A percentile compares a stretch with the other conserved stretches of the same genome.
phyloP scores from a whole-genome alignment of 2,797 vertebrate genomes.

The Bovichtus variegatus region DNA sequence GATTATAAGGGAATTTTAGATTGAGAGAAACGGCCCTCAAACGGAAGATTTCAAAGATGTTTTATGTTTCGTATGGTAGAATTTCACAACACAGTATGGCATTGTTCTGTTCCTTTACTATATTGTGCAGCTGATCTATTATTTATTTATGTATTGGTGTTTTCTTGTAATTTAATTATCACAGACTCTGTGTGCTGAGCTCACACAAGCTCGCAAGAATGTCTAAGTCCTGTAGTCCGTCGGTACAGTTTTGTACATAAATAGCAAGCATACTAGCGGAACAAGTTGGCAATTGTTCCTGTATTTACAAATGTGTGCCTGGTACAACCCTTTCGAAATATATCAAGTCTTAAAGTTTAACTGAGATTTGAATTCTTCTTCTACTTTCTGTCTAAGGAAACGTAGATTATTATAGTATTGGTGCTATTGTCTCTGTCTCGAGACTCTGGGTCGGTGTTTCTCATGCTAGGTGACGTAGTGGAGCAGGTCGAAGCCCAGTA shows the following conservation, averaged over 20 bases:
- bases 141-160: constrained; percentile 2
- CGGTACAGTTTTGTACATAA: not conserved
- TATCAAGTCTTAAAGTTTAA: not conserved
- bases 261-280: not conserved
- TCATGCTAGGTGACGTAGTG: not conserved
- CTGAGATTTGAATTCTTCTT: not conserved
- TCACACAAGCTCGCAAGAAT: not conserved
- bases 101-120: not conserved
- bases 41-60: constrained; percentile 53
- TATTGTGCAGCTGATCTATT: constrained; percentile 2
- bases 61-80: constrained; percentile 54
- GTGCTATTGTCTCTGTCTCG: not conserved
- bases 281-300: too few relatives aligned
- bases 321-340: not conserved
- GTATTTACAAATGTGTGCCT: not conserved
- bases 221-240: not conserved
- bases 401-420: not conserved
- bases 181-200: not conserved
- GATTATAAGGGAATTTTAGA: constrained; percentile 76
- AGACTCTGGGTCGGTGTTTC: not conserved
- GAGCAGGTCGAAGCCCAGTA: not conserved
- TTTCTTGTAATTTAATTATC: not conserved
- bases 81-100: constrained; percentile 17
- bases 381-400: not conserved
- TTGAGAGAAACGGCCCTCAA: constrained; percentile 58